Percentiles rank a stretch among this genome's conserved stretches.
phyloP scores from a whole-genome alignment of 2,113 vertebrate species.

The Delphinus delphis region DNA sequence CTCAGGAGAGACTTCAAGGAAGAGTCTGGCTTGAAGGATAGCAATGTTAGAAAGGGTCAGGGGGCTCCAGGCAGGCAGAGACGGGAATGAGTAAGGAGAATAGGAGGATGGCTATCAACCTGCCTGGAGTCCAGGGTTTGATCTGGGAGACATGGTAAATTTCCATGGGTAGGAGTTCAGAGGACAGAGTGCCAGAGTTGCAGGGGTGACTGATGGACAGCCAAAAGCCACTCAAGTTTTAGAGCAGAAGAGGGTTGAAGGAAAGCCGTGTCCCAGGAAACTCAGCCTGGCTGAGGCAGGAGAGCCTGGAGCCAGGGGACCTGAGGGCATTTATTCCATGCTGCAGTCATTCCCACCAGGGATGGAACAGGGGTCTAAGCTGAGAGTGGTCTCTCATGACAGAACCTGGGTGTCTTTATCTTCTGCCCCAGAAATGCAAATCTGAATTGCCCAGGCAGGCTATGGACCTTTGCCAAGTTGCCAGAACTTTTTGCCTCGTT shows the following conservation, averaged over 20 bases:
- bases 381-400: neutral
- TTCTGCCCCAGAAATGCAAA: neutral
- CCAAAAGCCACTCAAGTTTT: neutral
- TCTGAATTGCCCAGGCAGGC: neutral
- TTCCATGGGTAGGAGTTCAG: neutral
- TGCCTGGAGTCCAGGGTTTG: neutral
- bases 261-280: neutral
- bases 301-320: neutral
- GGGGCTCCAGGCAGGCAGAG: neutral
- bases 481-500: neutral
- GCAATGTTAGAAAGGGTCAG: neutral
- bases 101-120: neutral
- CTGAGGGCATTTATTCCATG: neutral
- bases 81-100: neutral
- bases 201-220: neutral
- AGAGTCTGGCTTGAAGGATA: neutral
- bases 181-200: neutral
- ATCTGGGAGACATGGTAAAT: neutral
- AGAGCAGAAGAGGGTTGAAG: neutral
- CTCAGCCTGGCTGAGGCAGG: neutral
- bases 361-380: neutral
- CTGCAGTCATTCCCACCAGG: neutral
- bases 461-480: neutral
- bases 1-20: conserved; percentile 19
- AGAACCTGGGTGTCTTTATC: neutral